Percentiles rank a stretch among this genome's conserved stretches.
Conservation (phyloP, 2,888 invertebrate species). For the Nephrocerus scutellatus region DNA sequence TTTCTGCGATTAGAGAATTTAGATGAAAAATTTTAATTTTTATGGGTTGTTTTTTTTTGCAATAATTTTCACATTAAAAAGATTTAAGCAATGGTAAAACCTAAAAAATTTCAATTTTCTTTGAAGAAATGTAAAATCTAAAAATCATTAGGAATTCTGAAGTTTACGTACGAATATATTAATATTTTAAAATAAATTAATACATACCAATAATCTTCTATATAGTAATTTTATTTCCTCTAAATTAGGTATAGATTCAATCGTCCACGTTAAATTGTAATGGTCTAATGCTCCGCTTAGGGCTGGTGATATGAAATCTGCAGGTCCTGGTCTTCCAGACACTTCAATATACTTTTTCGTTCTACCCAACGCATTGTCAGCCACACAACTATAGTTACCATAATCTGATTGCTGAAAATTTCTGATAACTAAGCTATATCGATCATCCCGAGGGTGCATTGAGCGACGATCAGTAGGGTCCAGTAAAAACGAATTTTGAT, state of each 20-base stretch:
- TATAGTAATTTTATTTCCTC: slow-evolving; percentile 59
- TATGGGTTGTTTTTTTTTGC: no score
- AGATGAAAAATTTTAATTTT: no score
- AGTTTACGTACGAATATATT: no score
- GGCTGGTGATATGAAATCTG: slow-evolving; percentile 56
- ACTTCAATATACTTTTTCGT: slow-evolving; percentile 57
- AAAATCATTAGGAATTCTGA: no score
- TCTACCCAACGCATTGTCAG: slow-evolving; percentile 51
- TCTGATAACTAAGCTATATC: slow-evolving; percentile 54
- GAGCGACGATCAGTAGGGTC: slow-evolving; percentile 57
- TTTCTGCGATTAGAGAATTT: no score
- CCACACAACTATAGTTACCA: slow-evolving; percentile 56
- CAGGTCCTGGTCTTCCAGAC: slow-evolving; percentile 59
- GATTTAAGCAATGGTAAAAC: no score
- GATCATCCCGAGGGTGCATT: slow-evolving; percentile 55
- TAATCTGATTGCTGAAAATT: slow-evolving; percentile 58
- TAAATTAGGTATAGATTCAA: slow-evolving; percentile 59
- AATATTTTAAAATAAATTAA: no score
- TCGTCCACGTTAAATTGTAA: slow-evolving; percentile 60
- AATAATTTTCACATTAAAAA: no score
- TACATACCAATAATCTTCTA: slow-evolving; percentile 54
- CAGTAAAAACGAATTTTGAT: slow-evolving; percentile 57
- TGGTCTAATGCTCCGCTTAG: slow-evolving; percentile 55
- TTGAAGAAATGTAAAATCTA: no score
- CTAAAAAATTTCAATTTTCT: no score